Evolutionary conservation across 2,888 invertebrate species (phyloP), one percentile per base, ranked within the genome.

Genomic region (Standfussiana lucernea): DNA sequence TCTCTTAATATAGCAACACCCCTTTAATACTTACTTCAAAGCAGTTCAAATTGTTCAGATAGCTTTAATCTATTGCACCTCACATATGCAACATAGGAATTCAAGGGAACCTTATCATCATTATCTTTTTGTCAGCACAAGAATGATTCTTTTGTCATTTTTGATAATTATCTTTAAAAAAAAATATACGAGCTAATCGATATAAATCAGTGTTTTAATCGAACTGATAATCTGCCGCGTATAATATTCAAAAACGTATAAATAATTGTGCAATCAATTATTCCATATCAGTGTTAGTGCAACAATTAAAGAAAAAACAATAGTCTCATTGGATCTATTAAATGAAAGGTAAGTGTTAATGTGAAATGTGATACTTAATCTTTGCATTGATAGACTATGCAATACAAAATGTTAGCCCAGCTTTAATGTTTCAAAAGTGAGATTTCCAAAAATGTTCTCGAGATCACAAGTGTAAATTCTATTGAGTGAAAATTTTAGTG

Each of bases 271-370:
- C 89, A 89, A 84, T 84, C 77, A 72, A 72, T 79, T 64, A 66
- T 70, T 68, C n/a, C 35, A 28, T 15, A 88, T 89, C 86, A 92
- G 89, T 91, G 78, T 79, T 56, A 74, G 88, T 91, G 89, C 87
- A 90, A 79, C 75, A 68, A 68, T 68, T 85, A 77, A 70, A 47
- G 67, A 74, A 85, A 84, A 72, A 79, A 73, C 61, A 53, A 73
- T n/a, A 84, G 77, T 65, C 76, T 72, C 74, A 77, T 83, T 85
- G 87, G 86, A 84, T 84, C 79, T 66, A 70, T 81, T 89, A 87
- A 86, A 92, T 92, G 92, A 91, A 84, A 91, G 91, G 92, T 92
- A 87, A 89, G 90, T 79, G 87, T 74, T 32, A 37, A n/a, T 35
- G 67, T 73, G 64, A 15, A 61, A 70, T 59, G 65, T 56, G 37